phyloP scores from a whole-genome alignment of 2,797 vertebrate species.

The Pitangus sulphuratus region DNA sequence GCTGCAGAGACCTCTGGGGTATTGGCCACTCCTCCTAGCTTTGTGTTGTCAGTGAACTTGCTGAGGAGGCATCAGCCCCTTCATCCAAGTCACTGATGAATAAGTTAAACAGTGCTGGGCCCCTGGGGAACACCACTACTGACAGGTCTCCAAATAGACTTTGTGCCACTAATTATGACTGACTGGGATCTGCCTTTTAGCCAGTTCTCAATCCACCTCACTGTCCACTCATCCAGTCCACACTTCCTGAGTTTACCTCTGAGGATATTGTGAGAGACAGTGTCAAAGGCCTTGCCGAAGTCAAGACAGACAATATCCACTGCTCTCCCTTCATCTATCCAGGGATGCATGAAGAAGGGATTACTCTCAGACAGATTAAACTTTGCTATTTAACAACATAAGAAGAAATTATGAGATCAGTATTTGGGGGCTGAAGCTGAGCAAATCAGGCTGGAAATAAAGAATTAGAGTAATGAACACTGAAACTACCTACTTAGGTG shows the following conservation, averaged over 20 bases:
- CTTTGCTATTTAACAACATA: accelerated
- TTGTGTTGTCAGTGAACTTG: neutral
- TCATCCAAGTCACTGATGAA: neutral
- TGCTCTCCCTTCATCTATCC: neutral
- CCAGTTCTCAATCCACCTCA: neutral
- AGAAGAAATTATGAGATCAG: neutral
- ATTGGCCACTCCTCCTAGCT: neutral
- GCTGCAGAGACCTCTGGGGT: neutral
- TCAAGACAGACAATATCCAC: accelerated
- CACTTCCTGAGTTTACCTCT: neutral
- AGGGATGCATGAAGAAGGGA: neutral
- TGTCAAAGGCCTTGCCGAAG: neutral
- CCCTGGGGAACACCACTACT: neutral
- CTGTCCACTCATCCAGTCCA: neutral
- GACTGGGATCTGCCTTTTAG: neutral
- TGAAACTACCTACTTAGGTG: neutral
- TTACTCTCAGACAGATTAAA: neutral
- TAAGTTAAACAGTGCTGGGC: neutral
- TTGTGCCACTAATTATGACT: neutral
- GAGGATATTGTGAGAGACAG: neutral
- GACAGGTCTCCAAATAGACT: neutral
- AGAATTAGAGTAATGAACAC: neutral
- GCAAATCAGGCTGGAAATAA: neutral
- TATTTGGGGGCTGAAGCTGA: neutral
- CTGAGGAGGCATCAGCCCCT: neutral